Base-by-base conservation (phyloP, 2,113 vertebrate species). In the Platichthys flesus region DNA sequence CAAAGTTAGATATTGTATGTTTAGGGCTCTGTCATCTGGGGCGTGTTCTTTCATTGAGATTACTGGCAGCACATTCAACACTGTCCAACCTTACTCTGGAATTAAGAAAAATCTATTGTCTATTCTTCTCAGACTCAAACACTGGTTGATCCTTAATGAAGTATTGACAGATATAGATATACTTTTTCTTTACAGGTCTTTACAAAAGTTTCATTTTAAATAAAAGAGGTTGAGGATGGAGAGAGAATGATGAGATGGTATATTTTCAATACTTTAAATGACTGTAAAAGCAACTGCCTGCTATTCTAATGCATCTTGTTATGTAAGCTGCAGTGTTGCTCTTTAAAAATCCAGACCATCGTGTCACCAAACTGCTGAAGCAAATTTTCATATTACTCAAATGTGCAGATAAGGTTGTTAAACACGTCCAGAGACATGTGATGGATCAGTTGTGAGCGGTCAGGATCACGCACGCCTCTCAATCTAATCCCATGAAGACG, bases 371-470 rank as follows among this genome's bases (percentile, higher is more conserved):
- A 71, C 20, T 3, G 57, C 7, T 37, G 65, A 45, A 16, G 26
- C 9, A 7, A 12, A 5, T 45, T 49, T 67, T 52, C 24, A 21
- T 37, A 5, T 60, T 16, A 14, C 24, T 45, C 5, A 26, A 18
- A 79, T 54, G n/a, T 42, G n/a, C 13, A 37, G 6, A 74, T 40
- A 35, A 28, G 0, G 15, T 64, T 7, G 49, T 51, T 8, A 16
- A 47, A 14, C 45, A 16, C 45, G 12, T 47, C 12, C 16, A 52
- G 57, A 59, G 66, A 74, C 42, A 60, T n/a, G 9, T 52, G 45
- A 67, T 45, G 67, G 67, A 75, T 79, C 18, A 58, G 24, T 71
- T 40, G 35, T 56, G 47, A 28, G 16, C 15, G 15, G 15, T 47
- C 15, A 47, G 35, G 35, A 37, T 37, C 35, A 37, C 2, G 35